Evolutionary conservation across 2,888 invertebrate species (phyloP), one percentile per base, ranked within the genome.

Genomic region (Eumerus sabulonum): DNA sequence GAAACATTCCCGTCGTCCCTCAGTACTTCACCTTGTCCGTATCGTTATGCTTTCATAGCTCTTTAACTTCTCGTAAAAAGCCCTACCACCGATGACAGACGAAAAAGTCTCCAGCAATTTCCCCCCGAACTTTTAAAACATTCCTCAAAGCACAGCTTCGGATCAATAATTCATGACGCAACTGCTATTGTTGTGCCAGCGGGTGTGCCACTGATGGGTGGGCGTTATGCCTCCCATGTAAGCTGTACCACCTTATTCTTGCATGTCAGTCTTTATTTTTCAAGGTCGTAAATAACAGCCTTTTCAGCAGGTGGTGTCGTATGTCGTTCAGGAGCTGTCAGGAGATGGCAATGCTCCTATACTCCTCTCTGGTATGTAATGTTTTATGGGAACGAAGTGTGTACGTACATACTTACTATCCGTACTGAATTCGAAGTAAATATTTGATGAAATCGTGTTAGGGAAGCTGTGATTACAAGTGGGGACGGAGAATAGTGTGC

Each of bases 281-380:
- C 63, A 79, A 72, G 68, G 73, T 73, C 77, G 73, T 79, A 79
- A 79, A 79, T 79, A 73, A 73, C 77, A 79, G n/a, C 77, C 73
- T 79, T 79, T 79, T 73, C 73, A 79, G 63, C 77, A 79, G 77
- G 77, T 73, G 60, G 14, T 66, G 45, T 59, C 18, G 59, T 51
- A 57, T 73, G 73, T 64, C 73, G n/a, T 79, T 1, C 50, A 60
- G 63, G 63, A 73, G 72, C 72, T 73, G 45, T 48, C 40, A 54
- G 59, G 42, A 18, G 42, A 38, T 57, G 19, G 38, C 57, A 14
- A 14, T 2, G 44, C 9, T 11, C 1, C 11, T 0, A 5, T 13
- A 1, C 13, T 35, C n/a, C 19, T 51, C 9, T n/a, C 19, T 44
- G 18, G 27, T 42, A 16, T 36, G 5, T 36, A 9, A 9, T 36